Percentiles rank a stretch among this genome's conserved stretches.
Conservation (phyloP, 1,140 invertebrate genomes). For the Drosophila sturtevanti region DNA sequence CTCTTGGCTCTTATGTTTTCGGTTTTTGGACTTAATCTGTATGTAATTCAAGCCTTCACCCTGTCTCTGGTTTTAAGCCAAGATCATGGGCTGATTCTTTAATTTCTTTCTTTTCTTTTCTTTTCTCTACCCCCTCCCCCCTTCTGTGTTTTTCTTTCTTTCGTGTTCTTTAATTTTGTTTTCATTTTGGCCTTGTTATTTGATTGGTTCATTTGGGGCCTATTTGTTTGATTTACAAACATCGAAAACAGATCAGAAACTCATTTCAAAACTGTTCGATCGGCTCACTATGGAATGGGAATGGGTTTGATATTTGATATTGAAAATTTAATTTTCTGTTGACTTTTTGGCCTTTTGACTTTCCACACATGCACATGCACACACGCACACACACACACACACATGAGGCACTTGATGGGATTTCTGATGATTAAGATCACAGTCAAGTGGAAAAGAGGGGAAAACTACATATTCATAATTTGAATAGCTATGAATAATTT, state of each 20-base stretch:
- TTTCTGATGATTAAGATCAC: neutral
- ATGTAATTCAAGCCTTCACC: conserved; percentile 48
- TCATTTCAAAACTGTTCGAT: conserved; percentile 36
- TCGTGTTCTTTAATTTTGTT: conserved; percentile 1
- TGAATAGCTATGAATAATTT: neutral
- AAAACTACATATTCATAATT: neutral
- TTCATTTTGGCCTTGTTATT: conserved; percentile 30
- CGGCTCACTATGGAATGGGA: neutral
- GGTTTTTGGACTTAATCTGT: conserved; percentile 30
- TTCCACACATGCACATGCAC: neutral
- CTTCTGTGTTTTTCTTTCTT: conserved; percentile 12
- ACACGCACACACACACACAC: neutral
- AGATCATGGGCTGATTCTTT: conserved; percentile 32
- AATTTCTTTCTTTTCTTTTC: conserved; percentile 31
- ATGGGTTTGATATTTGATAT: conserved; percentile 27
- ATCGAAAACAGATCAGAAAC: conserved; percentile 26
- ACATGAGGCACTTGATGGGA: neutral
- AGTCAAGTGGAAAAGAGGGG: neutral
- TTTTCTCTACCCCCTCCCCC: neutral
- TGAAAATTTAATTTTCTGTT: conserved; percentile 22
- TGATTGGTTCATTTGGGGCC: conserved; percentile 19
- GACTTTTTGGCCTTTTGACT: conserved; percentile 34
- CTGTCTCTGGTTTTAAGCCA: conserved; percentile 17
- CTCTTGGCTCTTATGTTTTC: neutral
- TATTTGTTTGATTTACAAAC: conserved; percentile 27